phyloP scores from a whole-genome alignment of 2,888 invertebrate genomes.

The Leptothorax acervorum region DNA sequence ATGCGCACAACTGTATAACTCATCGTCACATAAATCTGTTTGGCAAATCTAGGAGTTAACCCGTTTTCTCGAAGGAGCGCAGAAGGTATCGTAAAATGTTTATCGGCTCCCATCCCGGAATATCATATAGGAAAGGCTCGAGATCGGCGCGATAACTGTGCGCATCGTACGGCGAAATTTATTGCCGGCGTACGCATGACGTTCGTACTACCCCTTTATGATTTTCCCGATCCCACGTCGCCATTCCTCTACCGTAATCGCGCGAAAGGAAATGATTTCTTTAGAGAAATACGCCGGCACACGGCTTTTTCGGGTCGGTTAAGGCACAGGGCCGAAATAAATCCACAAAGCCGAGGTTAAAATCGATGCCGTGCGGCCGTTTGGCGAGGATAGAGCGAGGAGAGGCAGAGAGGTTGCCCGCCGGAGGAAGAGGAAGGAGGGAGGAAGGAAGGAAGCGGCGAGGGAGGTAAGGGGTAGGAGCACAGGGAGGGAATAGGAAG shows the following conservation, averaged over 20 bases:
- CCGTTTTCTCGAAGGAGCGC: not conserved
- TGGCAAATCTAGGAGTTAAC: not conserved
- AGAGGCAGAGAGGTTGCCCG: slow-evolving; percentile 32
- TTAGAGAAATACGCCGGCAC: slow-evolving; percentile 55
- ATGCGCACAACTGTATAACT: not conserved
- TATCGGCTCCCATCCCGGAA: slow-evolving; percentile 14
- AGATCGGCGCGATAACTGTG: slow-evolving; percentile 39
- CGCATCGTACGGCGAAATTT: slow-evolving; percentile 41
- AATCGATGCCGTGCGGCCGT: slow-evolving; percentile 73
- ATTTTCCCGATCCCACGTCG: slow-evolving; percentile 37
- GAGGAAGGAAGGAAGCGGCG: slow-evolving; percentile 45
- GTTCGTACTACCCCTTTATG: slow-evolving; percentile 40
- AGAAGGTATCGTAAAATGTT: slow-evolving; percentile 29
- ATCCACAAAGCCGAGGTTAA: slow-evolving; percentile 73
- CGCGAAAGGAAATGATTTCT: slow-evolving; percentile 62
- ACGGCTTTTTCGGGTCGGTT: slow-evolving; percentile 43
- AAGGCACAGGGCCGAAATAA: slow-evolving; percentile 67
- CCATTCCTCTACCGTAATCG: slow-evolving; percentile 47
- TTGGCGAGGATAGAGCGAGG: slow-evolving; percentile 61
- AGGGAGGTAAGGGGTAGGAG: slow-evolving; percentile 44
- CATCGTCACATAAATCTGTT: not conserved
- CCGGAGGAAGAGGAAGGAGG: slow-evolving; percentile 13
- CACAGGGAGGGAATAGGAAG: slow-evolving; percentile 31
- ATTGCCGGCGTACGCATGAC: slow-evolving; percentile 29
- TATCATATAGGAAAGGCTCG: not conserved